A percentile compares a stretch with the other conserved stretches of the same genome.
Conservation (phyloP, 1,140 invertebrate genomes). For the Oryctes rhinoceros region DNA sequence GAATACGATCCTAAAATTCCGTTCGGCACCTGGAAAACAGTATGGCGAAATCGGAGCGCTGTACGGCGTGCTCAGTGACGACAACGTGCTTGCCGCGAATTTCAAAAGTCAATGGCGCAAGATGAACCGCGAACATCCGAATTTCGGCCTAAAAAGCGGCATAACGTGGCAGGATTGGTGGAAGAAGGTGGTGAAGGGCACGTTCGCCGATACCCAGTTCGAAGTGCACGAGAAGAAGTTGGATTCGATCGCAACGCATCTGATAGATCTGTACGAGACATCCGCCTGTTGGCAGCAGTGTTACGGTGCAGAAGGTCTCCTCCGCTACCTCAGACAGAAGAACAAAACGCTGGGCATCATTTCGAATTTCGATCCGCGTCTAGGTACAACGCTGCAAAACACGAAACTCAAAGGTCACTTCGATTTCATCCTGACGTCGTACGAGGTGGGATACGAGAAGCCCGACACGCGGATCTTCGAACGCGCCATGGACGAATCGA, state of each 20-base stretch:
- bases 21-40: conserved; percentile 73
- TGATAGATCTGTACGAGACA: conserved; percentile 75
- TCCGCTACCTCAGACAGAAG: conserved; percentile 66
- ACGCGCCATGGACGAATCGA: conserved; percentile 68
- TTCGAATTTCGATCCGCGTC: conserved; percentile 87
- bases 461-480: conserved; percentile 79
- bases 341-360: conserved; percentile 76
- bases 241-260: conserved; percentile 66
- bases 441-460: conserved; percentile 77
- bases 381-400: conserved; percentile 72
- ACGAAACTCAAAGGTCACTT: conserved; percentile 74
- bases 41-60: conserved; percentile 75
- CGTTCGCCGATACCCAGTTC: conserved; percentile 67
- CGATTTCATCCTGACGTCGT: conserved; percentile 83
- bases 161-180: conserved; percentile 86
- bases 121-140: conserved; percentile 76
- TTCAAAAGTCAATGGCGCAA: conserved; percentile 71
- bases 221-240: conserved; percentile 62
- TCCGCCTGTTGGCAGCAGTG: conserved; percentile 75
- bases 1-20: conserved; percentile 80
- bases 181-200: conserved; percentile 71
- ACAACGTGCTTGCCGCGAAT: conserved; percentile 67
- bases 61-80: conserved; percentile 72
- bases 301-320: conserved; percentile 70
- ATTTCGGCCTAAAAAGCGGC: conserved; percentile 76